Conservation (phyloP, 2,888 invertebrate genomes). For the Mechanitis messenoides region DNA sequence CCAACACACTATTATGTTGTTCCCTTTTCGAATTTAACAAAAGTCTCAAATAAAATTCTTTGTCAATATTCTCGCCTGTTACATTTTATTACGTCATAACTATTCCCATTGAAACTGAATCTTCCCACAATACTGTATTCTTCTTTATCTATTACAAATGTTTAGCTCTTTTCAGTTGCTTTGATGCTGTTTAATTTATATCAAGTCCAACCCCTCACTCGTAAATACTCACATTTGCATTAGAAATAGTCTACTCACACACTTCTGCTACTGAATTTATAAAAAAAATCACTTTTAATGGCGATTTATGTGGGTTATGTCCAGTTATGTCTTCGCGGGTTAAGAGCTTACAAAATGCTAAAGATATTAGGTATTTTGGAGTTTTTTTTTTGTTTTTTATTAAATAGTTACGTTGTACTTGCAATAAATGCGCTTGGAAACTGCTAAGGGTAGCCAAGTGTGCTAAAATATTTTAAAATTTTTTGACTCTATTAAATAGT, state of each 20-base stretch:
- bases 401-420: no score
- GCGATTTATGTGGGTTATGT: conserved; percentile 3
- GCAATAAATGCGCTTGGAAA: no score
- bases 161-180: neutral
- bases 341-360: neutral
- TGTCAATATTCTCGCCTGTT: neutral
- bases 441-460: no score
- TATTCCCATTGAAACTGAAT: conserved; percentile 13
- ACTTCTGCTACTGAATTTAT: conserved; percentile 39
- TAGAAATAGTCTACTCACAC: conserved; percentile 64
- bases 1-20: no score
- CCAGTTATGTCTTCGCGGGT: neutral
- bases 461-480: no score
- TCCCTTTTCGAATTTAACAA: no score
- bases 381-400: neutral
- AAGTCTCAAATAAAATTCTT: no score
- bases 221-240: conserved; percentile 70
- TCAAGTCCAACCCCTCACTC: conserved; percentile 48
- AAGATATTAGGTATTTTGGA: neutral
- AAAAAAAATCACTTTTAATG: conserved; percentile 38
- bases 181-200: conserved; percentile 19
- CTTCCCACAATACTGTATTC: conserved; percentile 10
- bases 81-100: conserved; percentile 4
- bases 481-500: no score
- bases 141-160: conserved; percentile 1